phyloP scores from a whole-genome alignment of 2,888 invertebrate genomes.

The Aplocera efformata region DNA sequence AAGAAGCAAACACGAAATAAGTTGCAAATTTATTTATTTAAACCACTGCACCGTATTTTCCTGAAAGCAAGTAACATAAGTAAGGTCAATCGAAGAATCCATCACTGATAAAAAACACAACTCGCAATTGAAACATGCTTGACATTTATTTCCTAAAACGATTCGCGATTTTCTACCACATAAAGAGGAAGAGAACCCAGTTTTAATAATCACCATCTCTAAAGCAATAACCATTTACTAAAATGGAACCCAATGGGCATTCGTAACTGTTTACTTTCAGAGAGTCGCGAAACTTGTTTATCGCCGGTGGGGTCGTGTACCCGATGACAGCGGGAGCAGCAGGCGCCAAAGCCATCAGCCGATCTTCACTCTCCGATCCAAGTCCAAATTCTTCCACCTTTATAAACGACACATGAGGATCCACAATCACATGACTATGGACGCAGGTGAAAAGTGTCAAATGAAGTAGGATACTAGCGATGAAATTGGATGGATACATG shows the following conservation, averaged over 20 bases:
- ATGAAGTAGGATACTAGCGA: constrained; percentile 3
- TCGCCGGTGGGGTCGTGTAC: constrained; percentile 4
- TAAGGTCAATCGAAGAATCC: no score
- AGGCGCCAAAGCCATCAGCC: neutral
- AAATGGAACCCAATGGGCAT: constrained; percentile 7
- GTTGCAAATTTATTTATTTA: no score
- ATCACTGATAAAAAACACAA: no score
- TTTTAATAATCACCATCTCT: constrained; percentile 4
- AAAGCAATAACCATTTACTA: constrained; percentile 4
- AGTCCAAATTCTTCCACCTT: neutral
- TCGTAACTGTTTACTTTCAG: neutral
- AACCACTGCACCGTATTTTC: no score
- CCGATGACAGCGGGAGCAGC: constrained; percentile 2
- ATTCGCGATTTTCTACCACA: no score
- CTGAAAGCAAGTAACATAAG: no score
- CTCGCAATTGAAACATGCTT: no score
- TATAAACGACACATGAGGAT: constrained; percentile 1
- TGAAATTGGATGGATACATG: neutral
- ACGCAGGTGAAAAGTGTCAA: constrained; percentile 11
- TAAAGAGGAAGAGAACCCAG: no score
- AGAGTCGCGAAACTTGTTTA: constrained; percentile 15
- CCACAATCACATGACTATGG: constrained; percentile 8
- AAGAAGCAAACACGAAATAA: no score
- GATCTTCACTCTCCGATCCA: neutral
- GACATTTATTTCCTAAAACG: no score